Evolutionary conservation across 2,113 vertebrate genomes (phyloP).

Genomic region (Tenrec ecaudatus): DNA sequence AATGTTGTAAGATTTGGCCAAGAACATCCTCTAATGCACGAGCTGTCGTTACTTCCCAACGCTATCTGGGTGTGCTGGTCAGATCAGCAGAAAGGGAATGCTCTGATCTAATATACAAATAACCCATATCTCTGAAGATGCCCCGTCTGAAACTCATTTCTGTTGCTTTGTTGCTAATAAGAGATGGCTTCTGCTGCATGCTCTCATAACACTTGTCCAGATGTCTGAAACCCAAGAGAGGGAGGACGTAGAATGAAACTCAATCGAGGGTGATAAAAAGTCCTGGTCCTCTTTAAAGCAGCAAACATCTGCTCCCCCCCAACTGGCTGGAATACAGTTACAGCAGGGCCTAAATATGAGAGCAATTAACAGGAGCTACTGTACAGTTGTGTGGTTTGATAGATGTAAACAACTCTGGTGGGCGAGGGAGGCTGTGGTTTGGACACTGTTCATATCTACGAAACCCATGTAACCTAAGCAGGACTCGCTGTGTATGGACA

Average conservation of each 20-base stretch:
- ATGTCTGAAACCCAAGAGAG: constrained; percentile 7
- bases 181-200: background rate
- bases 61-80: background rate
- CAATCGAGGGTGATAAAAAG: background rate
- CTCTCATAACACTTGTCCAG: background rate
- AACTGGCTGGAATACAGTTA: constrained; percentile 32
- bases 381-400: constrained; percentile 57
- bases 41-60: constrained; percentile 28
- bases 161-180: constrained; percentile 23
- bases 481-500: background rate
- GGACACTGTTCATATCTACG: constrained; percentile 23
- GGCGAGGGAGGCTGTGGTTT: constrained; percentile 56
- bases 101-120: background rate
- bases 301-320: constrained; percentile 21
- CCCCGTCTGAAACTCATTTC: constrained; percentile 4
- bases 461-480: background rate
- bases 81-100: constrained; percentile 21
- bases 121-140: background rate
- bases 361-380: constrained; percentile 50
- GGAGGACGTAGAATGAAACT: background rate
- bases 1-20: constrained; percentile 41
- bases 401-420: constrained; percentile 53
- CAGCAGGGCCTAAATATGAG: constrained; percentile 23
- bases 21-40: constrained; percentile 37
- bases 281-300: constrained; percentile 20